phyloP scores from a whole-genome alignment of 2,888 invertebrate species.

The Melanostoma scalare region DNA sequence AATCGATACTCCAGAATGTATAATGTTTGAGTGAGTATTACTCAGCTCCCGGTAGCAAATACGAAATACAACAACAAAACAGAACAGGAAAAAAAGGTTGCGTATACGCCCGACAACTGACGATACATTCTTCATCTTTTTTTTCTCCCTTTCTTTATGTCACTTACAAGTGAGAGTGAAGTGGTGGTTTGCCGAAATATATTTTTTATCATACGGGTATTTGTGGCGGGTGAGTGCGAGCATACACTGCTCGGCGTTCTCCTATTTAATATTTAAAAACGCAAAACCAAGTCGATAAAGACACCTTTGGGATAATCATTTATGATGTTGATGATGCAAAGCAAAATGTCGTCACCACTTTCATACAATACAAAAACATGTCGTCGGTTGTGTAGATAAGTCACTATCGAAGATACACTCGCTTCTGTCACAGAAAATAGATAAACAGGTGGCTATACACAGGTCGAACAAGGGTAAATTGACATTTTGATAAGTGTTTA shows the following conservation, averaged over 20 bases:
- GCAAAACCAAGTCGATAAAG: slow-evolving; percentile 33
- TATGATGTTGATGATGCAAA: too few relatives aligned
- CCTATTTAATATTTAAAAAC: slow-evolving; percentile 41
- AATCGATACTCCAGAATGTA: slow-evolving; percentile 51
- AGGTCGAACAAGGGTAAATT: too few relatives aligned
- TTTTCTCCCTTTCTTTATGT: slow-evolving; percentile 26
- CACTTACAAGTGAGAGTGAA: slow-evolving; percentile 36
- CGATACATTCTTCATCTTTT: slow-evolving; percentile 33
- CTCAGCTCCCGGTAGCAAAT: slow-evolving; percentile 23
- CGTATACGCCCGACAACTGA: slow-evolving; percentile 58
- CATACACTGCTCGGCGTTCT: slow-evolving; percentile 2
- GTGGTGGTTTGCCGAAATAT: slow-evolving; percentile 48
- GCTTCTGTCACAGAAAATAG: too few relatives aligned
- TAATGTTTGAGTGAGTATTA: slow-evolving; percentile 52
- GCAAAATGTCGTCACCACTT: too few relatives aligned
- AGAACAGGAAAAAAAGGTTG: slow-evolving; percentile 57
- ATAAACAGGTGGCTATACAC: too few relatives aligned
- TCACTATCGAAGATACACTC: too few relatives aligned
- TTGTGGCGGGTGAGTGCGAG: slow-evolving; percentile 26
- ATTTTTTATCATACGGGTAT: slow-evolving; percentile 36
- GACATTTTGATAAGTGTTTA: too few relatives aligned
- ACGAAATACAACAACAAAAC: slow-evolving; percentile 20
- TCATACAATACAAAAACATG: too few relatives aligned
- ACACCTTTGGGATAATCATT: slow-evolving; percentile 14
- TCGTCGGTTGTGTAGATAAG: too few relatives aligned